A percentile compares a stretch with the other conserved stretches of the same genome.
These are phyloP conservation scores for Cardinalis cardinalis DNA, from an alignment of 2,113 vertebrate species.

Conservation along the genomic window DNA sequence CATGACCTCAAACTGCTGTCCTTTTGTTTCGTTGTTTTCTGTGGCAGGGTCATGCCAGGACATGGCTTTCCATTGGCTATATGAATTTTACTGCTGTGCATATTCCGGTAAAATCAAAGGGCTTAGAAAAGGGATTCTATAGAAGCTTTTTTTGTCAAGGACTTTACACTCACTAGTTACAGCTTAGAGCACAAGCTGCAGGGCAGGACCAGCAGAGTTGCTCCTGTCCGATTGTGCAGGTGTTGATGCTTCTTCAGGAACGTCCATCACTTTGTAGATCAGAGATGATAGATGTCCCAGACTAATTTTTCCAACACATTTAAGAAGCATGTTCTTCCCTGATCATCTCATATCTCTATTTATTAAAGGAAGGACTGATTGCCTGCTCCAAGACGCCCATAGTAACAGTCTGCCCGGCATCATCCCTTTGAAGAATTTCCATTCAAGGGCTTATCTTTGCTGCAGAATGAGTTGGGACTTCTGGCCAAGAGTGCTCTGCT, in stretches of 20 bases:
- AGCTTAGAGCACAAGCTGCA: not conserved
- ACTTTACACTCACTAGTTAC: not conserved
- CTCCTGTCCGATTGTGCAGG: not conserved
- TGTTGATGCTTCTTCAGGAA: not conserved
- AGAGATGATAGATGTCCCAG: not conserved
- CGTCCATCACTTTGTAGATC: rapidly evolving
- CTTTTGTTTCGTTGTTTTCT: not conserved
- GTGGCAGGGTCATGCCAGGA: conserved; percentile 2
- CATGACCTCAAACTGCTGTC: not conserved
- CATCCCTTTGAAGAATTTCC: not conserved
- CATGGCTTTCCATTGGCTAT: not conserved
- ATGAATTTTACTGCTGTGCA: conserved; percentile 26
- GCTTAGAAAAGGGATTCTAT: conserved; percentile 31
- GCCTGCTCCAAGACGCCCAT: rapidly evolving
- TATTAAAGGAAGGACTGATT: not conserved
- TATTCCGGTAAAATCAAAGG: conserved; percentile 38
- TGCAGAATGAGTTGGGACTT: not conserved
- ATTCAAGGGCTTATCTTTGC: not conserved
- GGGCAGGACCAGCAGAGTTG: not conserved
- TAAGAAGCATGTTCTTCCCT: not conserved
- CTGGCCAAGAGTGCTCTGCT: not conserved
- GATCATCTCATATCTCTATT: not conserved
- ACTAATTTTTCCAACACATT: not conserved
- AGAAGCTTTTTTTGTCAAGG: not conserved
- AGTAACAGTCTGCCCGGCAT: not conserved